Conservation (phyloP, 1,140 invertebrate genomes). For the Leptonema lineaticorne region DNA sequence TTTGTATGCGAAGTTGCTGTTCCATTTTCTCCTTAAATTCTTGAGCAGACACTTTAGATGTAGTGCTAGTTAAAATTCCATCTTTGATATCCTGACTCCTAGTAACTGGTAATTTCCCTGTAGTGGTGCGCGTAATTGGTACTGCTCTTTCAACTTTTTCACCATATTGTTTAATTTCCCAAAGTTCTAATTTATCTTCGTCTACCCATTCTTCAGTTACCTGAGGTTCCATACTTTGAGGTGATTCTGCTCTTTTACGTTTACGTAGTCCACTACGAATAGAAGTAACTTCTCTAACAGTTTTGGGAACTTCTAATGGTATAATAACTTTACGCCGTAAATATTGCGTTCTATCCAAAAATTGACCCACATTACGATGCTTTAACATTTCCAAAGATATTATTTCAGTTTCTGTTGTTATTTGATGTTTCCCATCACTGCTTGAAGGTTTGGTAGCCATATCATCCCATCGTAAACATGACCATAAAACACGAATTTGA, state of each 20-base stretch:
- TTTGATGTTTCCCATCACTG: slow-evolving; percentile 89
- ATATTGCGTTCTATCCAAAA: slow-evolving; percentile 88
- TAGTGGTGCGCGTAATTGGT: slow-evolving; percentile 73
- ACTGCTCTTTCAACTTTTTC: slow-evolving; percentile 70
- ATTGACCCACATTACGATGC: slow-evolving; percentile 83
- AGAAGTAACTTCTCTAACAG: slow-evolving; percentile 89
- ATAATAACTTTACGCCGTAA: slow-evolving; percentile 91
- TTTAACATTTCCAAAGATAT: slow-evolving; percentile 91
- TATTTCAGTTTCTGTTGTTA: slow-evolving; percentile 95
- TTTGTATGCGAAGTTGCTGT: slow-evolving; percentile 81
- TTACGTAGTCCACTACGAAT: slow-evolving; percentile 91
- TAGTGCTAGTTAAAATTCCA: slow-evolving; percentile 50
- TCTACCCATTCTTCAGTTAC: slow-evolving; percentile 94
- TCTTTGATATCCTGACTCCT: slow-evolving; percentile 56
- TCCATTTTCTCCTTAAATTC: slow-evolving; percentile 92
- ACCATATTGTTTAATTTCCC: slow-evolving; percentile 96
- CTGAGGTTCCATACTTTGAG: slow-evolving; percentile 86
- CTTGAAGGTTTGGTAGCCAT: slow-evolving; percentile 82
- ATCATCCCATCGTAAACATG: slow-evolving; percentile 94
- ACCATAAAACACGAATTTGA: slow-evolving; percentile 91
- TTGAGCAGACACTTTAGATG: slow-evolving; percentile 64
- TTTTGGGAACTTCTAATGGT: slow-evolving; percentile 90
- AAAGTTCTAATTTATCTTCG: slow-evolving; percentile 92
- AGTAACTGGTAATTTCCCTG: slow-evolving; percentile 65
- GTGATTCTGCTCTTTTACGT: slow-evolving; percentile 85